Conservation (phyloP, 2,113 vertebrate genomes). For the Rattus rattus region DNA sequence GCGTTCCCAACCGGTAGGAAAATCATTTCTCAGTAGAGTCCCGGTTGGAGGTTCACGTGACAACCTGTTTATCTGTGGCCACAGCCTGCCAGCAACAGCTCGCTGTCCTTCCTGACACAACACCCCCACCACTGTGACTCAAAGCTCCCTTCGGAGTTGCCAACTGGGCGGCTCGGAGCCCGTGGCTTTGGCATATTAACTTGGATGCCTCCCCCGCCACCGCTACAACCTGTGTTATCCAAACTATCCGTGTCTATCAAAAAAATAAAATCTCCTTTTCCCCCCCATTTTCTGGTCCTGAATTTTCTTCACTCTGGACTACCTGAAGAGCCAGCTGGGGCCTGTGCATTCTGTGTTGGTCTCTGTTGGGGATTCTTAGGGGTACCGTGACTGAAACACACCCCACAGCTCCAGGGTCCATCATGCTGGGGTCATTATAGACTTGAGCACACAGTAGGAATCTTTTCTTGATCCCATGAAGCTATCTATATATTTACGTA, state of each 20-base stretch:
- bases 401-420: background rate
- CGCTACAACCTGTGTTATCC: background rate
- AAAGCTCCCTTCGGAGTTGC: background rate
- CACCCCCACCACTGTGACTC: conserved; percentile 14
- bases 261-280: background rate
- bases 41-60: background rate
- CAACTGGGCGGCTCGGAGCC: background rate
- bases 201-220: background rate
- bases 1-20: background rate
- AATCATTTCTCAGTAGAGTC: background rate
- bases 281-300: background rate
- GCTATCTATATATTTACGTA: background rate
- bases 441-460: background rate
- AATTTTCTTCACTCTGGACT: background rate
- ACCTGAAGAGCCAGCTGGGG: background rate
- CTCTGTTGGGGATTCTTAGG: background rate
- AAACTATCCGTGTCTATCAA: background rate
- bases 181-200: background rate
- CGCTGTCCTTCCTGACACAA: background rate
- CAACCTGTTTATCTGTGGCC: background rate
- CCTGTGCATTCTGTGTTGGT: background rate
- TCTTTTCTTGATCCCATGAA: background rate
- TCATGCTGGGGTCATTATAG: background rate
- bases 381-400: background rate
- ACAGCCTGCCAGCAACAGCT: background rate